Evolutionary conservation across 2,888 invertebrate genomes (phyloP).

Genomic region (Kuschelorhynchus macadamiae): DNA sequence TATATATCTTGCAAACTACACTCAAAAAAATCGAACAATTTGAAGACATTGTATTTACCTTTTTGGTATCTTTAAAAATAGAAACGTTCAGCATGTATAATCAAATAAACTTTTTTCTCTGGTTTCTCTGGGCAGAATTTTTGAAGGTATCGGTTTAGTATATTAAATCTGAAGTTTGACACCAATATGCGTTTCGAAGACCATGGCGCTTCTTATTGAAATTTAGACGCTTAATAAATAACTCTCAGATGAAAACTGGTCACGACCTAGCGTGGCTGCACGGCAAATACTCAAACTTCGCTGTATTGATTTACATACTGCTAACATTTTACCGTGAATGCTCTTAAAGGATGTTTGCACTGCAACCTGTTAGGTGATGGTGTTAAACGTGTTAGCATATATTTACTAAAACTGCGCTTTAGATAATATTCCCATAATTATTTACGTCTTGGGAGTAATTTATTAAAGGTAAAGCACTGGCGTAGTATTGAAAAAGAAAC

Average conservation of each 20-base stretch:
- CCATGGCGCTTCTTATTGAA: slow-evolving; percentile 15
- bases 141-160: slow-evolving; percentile 44
- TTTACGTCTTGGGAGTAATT: background rate
- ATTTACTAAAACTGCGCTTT: slow-evolving; percentile 4
- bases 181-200: slow-evolving; percentile 38
- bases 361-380: slow-evolving; percentile 14
- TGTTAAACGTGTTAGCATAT: slow-evolving; percentile 21
- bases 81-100: too few species aligned
- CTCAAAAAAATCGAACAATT: too few species aligned
- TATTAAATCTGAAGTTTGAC: slow-evolving; percentile 42
- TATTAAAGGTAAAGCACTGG: too few species aligned
- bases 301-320: slow-evolving; percentile 17
- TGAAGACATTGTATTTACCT: too few species aligned
- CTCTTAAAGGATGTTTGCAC: slow-evolving; percentile 7
- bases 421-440: slow-evolving; percentile 8
- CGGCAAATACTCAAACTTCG: slow-evolving; percentile 2
- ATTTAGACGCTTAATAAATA: slow-evolving; percentile 16
- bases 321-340: slow-evolving; percentile 13
- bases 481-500: slow-evolving; percentile 31
- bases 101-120: too few species aligned
- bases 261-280: background rate
- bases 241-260: slow-evolving; percentile 20
- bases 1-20: too few species aligned
- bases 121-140: too few species aligned
- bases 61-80: too few species aligned